Conservation (phyloP, 2,888 invertebrate species). For the Asteroscopus sphinx region DNA sequence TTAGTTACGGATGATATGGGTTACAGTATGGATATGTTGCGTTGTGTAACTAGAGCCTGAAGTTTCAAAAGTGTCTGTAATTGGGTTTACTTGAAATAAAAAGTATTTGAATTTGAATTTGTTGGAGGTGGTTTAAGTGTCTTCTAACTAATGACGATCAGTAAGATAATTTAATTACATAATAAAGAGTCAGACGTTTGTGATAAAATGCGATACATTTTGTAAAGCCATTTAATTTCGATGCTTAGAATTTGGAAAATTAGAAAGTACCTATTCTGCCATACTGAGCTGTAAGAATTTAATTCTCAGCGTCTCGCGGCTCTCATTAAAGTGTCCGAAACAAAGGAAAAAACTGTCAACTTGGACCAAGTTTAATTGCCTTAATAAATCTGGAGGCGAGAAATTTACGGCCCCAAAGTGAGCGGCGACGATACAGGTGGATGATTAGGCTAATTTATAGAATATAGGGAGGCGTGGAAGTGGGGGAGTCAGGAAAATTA, state of each 20-base stretch:
- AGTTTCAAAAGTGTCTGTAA: too few species aligned
- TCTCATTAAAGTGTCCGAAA: conserved; percentile 84
- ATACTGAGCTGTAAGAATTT: conserved; percentile 60
- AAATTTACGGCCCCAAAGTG: conserved; percentile 63
- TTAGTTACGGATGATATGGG: too few species aligned
- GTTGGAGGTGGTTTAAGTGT: background rate
- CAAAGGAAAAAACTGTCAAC: conserved; percentile 87
- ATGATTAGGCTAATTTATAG: conserved; percentile 46
- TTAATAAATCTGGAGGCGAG: conserved; percentile 82
- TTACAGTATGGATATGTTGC: too few species aligned
- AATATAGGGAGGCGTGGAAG: conserved; percentile 10
- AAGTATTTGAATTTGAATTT: too few species aligned
- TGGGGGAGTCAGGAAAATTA: background rate
- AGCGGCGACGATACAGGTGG: conserved; percentile 53
- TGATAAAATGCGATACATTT: too few species aligned
- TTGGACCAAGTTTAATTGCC: conserved; percentile 86
- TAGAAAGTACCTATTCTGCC: conserved; percentile 31
- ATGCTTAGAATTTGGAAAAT: conserved; percentile 23
- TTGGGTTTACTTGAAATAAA: too few species aligned
- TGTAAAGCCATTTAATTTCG: conserved; percentile 12
- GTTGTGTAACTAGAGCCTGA: too few species aligned
- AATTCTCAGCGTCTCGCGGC: conserved; percentile 70
- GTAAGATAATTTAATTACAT: too few species aligned
- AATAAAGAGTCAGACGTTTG: too few species aligned
- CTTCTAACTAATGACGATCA: too few species aligned